phyloP scores from a whole-genome alignment of 2,797 vertebrate species.

The Phaenicophaeus curvirostris region DNA sequence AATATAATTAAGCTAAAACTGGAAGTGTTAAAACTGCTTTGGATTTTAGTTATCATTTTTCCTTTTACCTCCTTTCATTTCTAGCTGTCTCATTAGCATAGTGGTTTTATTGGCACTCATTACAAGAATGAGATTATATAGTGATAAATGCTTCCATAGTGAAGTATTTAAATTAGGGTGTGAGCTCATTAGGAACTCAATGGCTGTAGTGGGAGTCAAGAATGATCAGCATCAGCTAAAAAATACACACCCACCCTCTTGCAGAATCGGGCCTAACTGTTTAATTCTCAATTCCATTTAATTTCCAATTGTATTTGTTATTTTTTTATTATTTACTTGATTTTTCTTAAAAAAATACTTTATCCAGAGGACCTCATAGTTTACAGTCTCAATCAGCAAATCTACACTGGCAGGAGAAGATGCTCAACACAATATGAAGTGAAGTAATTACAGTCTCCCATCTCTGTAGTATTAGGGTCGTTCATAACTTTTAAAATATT shows the following conservation, averaged over 20 bases:
- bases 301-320: neutral
- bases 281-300: neutral
- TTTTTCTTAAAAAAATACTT: neutral
- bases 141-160: constrained; percentile 21
- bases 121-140: constrained; percentile 47
- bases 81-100: constrained; percentile 53
- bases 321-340: neutral
- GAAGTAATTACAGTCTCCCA: neutral
- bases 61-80: constrained; percentile 46
- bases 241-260: neutral
- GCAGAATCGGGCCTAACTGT: neutral
- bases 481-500: neutral
- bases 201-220: neutral
- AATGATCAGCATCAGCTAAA: neutral
- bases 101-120: constrained; percentile 51
- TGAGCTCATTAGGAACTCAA: constrained; percentile 26
- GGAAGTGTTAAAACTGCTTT: constrained; percentile 45
- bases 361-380: neutral
- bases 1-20: constrained; percentile 46
- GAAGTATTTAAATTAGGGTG: constrained; percentile 35
- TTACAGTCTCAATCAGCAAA: neutral
- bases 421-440: neutral
- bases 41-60: constrained; percentile 14
- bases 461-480: neutral
- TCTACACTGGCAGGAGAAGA: neutral